Conservation (phyloP, 2,888 invertebrate species). For the Drosophila tanythrix region DNA sequence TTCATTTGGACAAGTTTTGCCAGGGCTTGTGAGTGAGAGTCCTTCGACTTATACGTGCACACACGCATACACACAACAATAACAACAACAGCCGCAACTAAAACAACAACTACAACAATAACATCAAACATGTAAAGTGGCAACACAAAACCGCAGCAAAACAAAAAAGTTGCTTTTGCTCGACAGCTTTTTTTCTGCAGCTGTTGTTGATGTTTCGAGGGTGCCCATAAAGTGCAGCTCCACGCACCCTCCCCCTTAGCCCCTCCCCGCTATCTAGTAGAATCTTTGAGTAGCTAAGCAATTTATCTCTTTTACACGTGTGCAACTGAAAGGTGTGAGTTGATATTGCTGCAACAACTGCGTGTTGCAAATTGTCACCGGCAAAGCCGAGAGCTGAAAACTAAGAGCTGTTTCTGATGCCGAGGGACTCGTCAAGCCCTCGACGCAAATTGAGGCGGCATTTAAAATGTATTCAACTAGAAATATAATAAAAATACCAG, state of each 20-base stretch:
- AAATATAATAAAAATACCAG: slow-evolving; percentile 9
- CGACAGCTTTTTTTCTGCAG: slow-evolving; percentile 60
- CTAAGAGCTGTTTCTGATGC: not conserved
- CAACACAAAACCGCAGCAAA: slow-evolving; percentile 43
- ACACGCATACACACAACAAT: slow-evolving; percentile 31
- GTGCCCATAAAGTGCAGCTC: slow-evolving; percentile 4
- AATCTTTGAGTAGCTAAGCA: slow-evolving; percentile 58
- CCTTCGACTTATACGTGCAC: slow-evolving; percentile 26
- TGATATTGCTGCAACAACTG: slow-evolving; percentile 2
- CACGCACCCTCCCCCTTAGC: not conserved
- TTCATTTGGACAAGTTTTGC: slow-evolving; percentile 78
- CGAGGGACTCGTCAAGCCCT: slow-evolving; percentile 29
- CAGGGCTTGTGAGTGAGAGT: slow-evolving; percentile 44
- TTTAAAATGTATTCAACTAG: slow-evolving; percentile 45
- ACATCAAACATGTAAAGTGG: slow-evolving; percentile 35
- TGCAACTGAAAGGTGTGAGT: slow-evolving; percentile 26
- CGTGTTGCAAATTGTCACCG: slow-evolving; percentile 43
- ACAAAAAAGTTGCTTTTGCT: slow-evolving; percentile 65
- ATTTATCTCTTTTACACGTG: slow-evolving; percentile 66
- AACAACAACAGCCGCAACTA: slow-evolving; percentile 20
- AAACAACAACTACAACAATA: slow-evolving; percentile 1
- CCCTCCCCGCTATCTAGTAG: not conserved
- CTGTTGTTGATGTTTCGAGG: slow-evolving; percentile 42
- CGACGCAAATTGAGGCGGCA: slow-evolving; percentile 38
- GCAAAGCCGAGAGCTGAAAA: slow-evolving; percentile 38